Base-by-base conservation (phyloP, 2,888 invertebrate species). In the Dascillus cervinus region DNA sequence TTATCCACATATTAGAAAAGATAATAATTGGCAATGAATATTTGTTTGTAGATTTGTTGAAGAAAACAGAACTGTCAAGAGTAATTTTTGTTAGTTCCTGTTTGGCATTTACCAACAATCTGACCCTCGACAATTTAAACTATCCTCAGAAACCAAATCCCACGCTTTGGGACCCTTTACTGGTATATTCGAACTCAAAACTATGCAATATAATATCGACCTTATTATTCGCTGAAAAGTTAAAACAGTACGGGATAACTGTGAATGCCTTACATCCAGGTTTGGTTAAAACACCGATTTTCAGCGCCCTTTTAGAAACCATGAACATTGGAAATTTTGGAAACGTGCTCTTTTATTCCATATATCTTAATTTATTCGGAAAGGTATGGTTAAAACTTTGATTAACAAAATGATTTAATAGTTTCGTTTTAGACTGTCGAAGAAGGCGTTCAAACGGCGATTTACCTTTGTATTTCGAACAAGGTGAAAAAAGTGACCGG, bases 1-100 rank as follows among this genome's bases (percentile, higher is more conserved):
- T n/a, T n/a, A n/a, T n/a, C n/a, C n/a, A n/a, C n/a, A n/a, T n/a
- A n/a, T n/a, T n/a, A n/a, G n/a, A n/a, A n/a, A n/a, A n/a, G n/a
- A n/a, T n/a, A n/a, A n/a, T n/a, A n/a, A n/a, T n/a, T n/a, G n/a
- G n/a, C n/a, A n/a, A n/a, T n/a, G 17, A 17, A 17, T 17, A 17
- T 17, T 17, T 17, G n/a, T 11, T 71, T 52, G 71, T 70, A 28
- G 71, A 68, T 30, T 72, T 75, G 50, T 56, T 77, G 17, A 53
- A 46, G 27, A 52, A 52, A 43, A 41, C 50, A 8, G 36, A 42
- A 17, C 39, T 46, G 4, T 44, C 46, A 11, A 37, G 54, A 25
- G 52, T 55, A 28, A 38, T 56, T 5, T 55, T 52, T 26, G 50
- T 54, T 1, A 40, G 53, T 2, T 56, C 56, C 5, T 2, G 37